A percentile compares a stretch with the other conserved stretches of the same genome.
phyloP scores from a whole-genome alignment of 2,797 vertebrate species.

The Poliocrania exsul region DNA sequence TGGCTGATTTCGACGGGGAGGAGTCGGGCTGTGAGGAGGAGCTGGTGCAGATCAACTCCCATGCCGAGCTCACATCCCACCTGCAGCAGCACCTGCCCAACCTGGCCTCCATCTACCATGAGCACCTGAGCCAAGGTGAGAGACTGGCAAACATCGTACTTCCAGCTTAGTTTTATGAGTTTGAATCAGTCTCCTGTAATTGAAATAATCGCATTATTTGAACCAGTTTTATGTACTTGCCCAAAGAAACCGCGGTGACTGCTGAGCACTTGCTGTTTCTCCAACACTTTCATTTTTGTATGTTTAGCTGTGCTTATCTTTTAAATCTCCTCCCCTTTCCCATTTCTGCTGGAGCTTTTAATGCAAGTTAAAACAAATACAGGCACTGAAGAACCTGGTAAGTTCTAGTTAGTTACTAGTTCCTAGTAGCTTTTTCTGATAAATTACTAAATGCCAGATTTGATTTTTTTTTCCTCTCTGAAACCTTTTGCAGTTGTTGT shows the following conservation, averaged over 20 bases:
- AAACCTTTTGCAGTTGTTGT: neutral
- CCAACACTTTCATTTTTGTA: neutral
- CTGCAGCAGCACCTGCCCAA: constrained; percentile 98
- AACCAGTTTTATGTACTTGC: neutral
- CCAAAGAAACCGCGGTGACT: neutral
- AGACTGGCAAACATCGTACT: neutral
- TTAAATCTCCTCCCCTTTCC: neutral
- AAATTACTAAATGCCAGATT: neutral
- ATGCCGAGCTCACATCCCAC: constrained; percentile 96
- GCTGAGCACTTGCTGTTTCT: neutral
- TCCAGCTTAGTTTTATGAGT: neutral
- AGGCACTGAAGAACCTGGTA: neutral
- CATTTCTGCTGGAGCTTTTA: neutral
- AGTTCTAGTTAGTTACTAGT: neutral
- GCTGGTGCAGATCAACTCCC: constrained; percentile 97
- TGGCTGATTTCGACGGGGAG: constrained; percentile 98
- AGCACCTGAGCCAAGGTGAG: constrained; percentile 95
- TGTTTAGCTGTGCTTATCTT: neutral
- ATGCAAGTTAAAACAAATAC: neutral
- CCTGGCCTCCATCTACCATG: constrained; percentile 97
- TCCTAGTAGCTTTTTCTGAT: neutral
- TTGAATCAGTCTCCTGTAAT: neutral
- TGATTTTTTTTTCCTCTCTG: neutral
- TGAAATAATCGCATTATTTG: neutral
- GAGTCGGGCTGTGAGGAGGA: constrained; percentile 99